Percentiles rank a stretch among this genome's conserved stretches.
These are phyloP conservation scores for Aegithalos caudatus DNA, from an alignment of 2,113 vertebrate species.

Conservation along the genomic window DNA sequence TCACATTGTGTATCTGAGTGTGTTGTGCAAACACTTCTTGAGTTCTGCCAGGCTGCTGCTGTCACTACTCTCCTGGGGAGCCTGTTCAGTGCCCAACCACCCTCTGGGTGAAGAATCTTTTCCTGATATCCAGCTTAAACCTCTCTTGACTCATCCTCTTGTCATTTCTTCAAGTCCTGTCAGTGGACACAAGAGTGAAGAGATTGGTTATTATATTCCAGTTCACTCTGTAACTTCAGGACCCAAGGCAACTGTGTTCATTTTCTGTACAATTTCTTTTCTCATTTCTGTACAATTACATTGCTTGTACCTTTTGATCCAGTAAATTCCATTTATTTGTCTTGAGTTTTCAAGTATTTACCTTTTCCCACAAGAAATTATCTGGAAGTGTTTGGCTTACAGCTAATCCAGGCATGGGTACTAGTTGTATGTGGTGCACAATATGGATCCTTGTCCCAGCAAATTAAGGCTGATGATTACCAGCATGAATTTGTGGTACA, in stretches of 20 bases:
- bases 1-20: accelerated
- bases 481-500: background rate
- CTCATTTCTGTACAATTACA: background rate
- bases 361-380: background rate
- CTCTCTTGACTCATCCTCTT: background rate
- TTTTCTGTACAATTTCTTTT: background rate
- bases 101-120: background rate
- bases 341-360: background rate
- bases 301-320: background rate
- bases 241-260: background rate
- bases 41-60: background rate
- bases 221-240: background rate
- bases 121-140: background rate
- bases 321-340: background rate
- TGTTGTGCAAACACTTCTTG: accelerated
- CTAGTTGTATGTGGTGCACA: background rate
- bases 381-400: background rate
- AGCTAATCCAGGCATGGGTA: background rate
- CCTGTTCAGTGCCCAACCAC: background rate
- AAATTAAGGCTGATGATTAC: background rate
- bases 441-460: background rate
- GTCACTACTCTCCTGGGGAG: background rate
- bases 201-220: background rate
- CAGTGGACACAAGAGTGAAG: background rate
- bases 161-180: background rate